Conservation (phyloP, 2,888 invertebrate genomes). For the Drosophila stalkeri region DNA sequence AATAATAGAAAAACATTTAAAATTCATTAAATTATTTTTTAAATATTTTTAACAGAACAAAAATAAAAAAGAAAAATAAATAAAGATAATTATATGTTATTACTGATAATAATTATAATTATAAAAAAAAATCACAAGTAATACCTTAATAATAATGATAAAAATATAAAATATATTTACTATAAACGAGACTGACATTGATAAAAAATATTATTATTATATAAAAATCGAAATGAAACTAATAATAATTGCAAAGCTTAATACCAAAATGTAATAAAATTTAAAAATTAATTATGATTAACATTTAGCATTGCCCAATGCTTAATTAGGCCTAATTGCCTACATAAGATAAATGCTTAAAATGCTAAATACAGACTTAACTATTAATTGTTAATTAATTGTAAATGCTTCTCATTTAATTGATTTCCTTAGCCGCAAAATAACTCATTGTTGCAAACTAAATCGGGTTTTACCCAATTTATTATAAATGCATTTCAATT, state of each 20-base stretch:
- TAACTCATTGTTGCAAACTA: neutral
- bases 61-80: neutral
- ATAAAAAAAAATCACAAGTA: neutral
- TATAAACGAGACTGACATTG: too few species aligned
- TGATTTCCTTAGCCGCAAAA: neutral
- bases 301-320: neutral
- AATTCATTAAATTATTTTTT: neutral
- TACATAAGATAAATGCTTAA: too few species aligned
- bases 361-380: neutral
- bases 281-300: too few species aligned
- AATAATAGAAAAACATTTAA: neutral
- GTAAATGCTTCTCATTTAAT: neutral
- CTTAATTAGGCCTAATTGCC: too few species aligned
- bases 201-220: neutral
- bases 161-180: too few species aligned
- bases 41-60: neutral
- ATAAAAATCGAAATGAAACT: neutral
- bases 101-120: neutral
- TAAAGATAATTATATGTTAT: too few species aligned
- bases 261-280: too few species aligned
- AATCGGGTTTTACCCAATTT: constrained; percentile 12
- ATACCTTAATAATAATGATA: too few species aligned
- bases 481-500: neutral
- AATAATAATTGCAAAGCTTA: neutral
- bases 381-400: neutral